Conservation (phyloP, 2,888 invertebrate genomes). For the Lymantria monacha region DNA sequence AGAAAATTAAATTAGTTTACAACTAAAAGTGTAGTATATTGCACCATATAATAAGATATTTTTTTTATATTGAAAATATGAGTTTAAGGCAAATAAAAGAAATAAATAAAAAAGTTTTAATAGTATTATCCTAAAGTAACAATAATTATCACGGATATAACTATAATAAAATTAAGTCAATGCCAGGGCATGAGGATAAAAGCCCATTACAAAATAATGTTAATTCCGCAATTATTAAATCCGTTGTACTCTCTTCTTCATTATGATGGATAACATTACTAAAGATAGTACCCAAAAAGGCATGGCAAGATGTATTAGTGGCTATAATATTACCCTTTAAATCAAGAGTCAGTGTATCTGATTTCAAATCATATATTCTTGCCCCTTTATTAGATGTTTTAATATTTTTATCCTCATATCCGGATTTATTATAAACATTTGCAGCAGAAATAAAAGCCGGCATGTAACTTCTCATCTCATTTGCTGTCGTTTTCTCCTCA, state of each 20-base stretch:
- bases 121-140: conserved; percentile 27
- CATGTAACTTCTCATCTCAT: conserved; percentile 27
- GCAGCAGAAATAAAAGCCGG: conserved; percentile 40
- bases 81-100: conserved; percentile 14
- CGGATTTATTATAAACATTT: conserved; percentile 29
- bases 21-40: too few relatives aligned
- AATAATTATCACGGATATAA: conserved; percentile 22
- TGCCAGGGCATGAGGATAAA: conserved; percentile 65
- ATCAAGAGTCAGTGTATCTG: conserved; percentile 54
- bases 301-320: conserved; percentile 63
- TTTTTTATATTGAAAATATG: conserved; percentile 5
- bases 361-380: conserved; percentile 12
- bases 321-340: conserved; percentile 69
- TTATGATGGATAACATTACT: conserved; percentile 52
- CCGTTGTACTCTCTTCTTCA: conserved; percentile 51
- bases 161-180: conserved; percentile 68
- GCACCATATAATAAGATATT: too few relatives aligned
- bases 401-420: conserved; percentile 1
- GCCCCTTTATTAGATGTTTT: not conserved
- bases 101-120: conserved; percentile 28
- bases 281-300: conserved; percentile 68
- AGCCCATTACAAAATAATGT: conserved; percentile 71
- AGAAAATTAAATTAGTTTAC: too few relatives aligned
- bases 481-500: conserved; percentile 6
- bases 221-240: conserved; percentile 65